phyloP scores from a whole-genome alignment of 2,113 vertebrate genomes.

The Hippolais icterina region DNA sequence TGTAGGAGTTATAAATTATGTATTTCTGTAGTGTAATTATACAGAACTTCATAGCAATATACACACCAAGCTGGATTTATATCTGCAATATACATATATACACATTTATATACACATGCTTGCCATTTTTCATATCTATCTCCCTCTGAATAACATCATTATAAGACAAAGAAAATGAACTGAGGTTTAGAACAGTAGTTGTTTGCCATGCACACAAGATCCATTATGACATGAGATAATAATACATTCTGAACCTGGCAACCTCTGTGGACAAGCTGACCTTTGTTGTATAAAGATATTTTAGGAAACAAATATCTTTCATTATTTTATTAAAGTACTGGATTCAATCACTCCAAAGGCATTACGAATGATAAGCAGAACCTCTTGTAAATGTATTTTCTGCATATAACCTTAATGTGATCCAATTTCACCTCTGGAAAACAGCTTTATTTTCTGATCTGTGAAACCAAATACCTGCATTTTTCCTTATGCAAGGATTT shows the following conservation, averaged over 20 bases:
- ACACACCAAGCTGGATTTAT: not conserved
- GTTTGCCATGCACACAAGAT: not conserved
- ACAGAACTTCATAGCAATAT: not conserved
- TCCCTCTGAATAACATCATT: not conserved
- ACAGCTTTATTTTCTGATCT: not conserved
- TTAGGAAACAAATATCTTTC: not conserved
- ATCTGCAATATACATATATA: not conserved
- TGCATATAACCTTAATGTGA: not conserved
- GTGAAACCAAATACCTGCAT: not conserved
- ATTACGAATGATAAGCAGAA: not conserved
- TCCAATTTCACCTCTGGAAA: not conserved
- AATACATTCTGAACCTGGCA: not conserved
- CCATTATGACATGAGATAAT: not conserved
- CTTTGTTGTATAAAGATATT: not conserved
- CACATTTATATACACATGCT: not conserved
- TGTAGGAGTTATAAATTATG: conserved; percentile 26
- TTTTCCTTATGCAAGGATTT: not conserved
- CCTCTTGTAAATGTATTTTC: not conserved
- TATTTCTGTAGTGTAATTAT: conserved; percentile 19
- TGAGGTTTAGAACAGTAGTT: not conserved
- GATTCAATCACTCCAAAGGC: not conserved
- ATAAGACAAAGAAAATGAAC: not conserved
- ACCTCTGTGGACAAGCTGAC: not conserved
- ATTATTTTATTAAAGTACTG: not conserved
- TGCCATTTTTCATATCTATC: not conserved